A percentile compares a stretch with the other conserved stretches of the same genome.
Conservation (phyloP, 1,140 invertebrate genomes). For the Atta texana region DNA sequence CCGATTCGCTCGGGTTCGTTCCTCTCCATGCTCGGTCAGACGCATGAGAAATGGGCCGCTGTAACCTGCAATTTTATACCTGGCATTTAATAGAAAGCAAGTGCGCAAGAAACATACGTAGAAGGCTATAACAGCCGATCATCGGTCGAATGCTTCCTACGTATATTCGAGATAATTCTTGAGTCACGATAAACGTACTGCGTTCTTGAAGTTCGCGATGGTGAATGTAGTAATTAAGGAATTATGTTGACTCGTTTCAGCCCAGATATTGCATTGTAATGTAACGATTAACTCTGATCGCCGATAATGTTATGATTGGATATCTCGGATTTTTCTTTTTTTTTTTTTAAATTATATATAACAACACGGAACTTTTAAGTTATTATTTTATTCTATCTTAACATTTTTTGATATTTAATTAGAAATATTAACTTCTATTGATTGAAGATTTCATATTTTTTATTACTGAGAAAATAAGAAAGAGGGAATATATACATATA, state of each 20-base stretch:
- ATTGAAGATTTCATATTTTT: neutral
- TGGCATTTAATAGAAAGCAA: constrained; percentile 74
- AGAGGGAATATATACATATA: neutral
- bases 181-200: constrained; percentile 30
- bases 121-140: constrained; percentile 28
- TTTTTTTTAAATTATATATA: neutral
- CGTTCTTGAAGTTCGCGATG: neutral
- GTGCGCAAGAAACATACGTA: constrained; percentile 65
- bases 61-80: constrained; percentile 75
- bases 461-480: neutral
- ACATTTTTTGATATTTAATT: neutral
- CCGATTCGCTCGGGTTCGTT: constrained; percentile 63
- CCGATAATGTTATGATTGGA: constrained; percentile 23
- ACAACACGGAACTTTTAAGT: neutral
- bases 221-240: constrained; percentile 50
- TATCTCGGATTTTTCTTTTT: neutral
- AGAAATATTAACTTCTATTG: neutral
- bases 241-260: constrained; percentile 39
- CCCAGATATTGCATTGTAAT: constrained; percentile 12
- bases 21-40: constrained; percentile 52
- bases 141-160: constrained; percentile 38
- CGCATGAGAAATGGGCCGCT: constrained; percentile 67
- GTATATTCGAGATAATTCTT: constrained; percentile 47
- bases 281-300: neutral
- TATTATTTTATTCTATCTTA: neutral